phyloP scores from a whole-genome alignment of 2,888 invertebrate species.

The Drosophila gaucha region DNA sequence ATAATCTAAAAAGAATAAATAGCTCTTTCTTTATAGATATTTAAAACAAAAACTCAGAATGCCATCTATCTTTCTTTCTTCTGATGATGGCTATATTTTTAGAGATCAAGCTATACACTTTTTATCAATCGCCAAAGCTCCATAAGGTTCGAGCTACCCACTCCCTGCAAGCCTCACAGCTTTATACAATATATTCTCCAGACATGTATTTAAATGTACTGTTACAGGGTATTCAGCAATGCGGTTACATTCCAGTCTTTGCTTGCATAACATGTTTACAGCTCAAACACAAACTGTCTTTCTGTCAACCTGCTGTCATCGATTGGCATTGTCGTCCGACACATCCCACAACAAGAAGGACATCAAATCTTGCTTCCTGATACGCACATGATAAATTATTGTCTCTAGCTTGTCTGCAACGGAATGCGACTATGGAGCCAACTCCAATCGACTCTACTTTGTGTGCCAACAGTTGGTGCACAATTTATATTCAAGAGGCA shows the following conservation, averaged over 20 bases:
- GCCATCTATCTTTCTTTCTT: no score
- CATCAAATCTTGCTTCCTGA: constrained; percentile 53
- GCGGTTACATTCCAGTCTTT: background rate
- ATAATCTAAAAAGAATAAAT: no score
- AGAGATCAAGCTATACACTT: no score
- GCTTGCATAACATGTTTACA: background rate
- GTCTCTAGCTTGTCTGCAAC: constrained; percentile 52
- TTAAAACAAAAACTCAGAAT: no score
- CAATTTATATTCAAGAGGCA: constrained; percentile 58
- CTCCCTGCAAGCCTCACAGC: no score
- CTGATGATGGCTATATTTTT: no score
- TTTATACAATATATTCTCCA: no score
- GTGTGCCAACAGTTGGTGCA: constrained; percentile 24
- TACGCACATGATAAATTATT: constrained; percentile 73
- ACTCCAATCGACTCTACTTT: constrained; percentile 9
- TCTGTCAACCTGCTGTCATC: constrained; percentile 44
- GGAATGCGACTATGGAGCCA: constrained; percentile 36
- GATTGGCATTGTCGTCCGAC: constrained; percentile 56
- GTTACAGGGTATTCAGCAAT: background rate
- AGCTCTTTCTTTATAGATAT: no score
- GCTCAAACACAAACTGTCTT: background rate
- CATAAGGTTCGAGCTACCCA: no score
- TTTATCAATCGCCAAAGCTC: no score
- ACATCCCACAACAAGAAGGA: constrained; percentile 33
- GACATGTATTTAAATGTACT: no score